These are phyloP conservation scores for Lepus europaeus DNA, from an alignment of 2,113 vertebrate species.

Conservation along the genomic window DNA sequence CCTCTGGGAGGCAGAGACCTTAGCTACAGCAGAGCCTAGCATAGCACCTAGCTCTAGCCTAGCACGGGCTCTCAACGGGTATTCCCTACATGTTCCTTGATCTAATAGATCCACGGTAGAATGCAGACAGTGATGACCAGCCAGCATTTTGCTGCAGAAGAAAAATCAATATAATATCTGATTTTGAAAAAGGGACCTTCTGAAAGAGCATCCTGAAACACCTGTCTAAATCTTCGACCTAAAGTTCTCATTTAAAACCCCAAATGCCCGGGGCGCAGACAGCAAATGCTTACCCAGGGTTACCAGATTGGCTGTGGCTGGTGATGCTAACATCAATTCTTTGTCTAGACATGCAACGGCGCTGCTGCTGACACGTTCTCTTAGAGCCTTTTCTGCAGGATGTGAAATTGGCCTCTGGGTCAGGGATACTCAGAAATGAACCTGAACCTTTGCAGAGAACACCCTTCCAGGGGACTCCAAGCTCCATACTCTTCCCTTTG, in stretches of 20 bases:
- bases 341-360: constrained; percentile 80
- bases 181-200: neutral
- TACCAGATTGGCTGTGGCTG: constrained; percentile 76
- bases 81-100: constrained; percentile 50
- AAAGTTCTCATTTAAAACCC: constrained; percentile 63
- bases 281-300: constrained; percentile 78
- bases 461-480: neutral
- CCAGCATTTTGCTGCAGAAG: constrained; percentile 12
- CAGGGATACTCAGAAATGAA: constrained; percentile 67
- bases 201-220: constrained; percentile 55
- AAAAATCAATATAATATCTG: constrained; percentile 32
- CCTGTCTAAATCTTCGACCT: constrained; percentile 63
- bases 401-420: constrained; percentile 73
- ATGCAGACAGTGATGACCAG: neutral
- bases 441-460: constrained; percentile 50
- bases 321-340: constrained; percentile 80
- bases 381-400: constrained; percentile 65
- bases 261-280: constrained; percentile 55
- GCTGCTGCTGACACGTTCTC: constrained; percentile 79
- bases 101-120: constrained; percentile 38
- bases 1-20: constrained; percentile 1
- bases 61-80: neutral
- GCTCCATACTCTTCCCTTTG: neutral
- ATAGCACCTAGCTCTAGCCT: neutral
- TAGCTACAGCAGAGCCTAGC: constrained; percentile 4